A percentile compares a stretch with the other conserved stretches of the same genome.
phyloP scores from a whole-genome alignment of 2,113 vertebrate species.

The Callocephalon fimbriatum region DNA sequence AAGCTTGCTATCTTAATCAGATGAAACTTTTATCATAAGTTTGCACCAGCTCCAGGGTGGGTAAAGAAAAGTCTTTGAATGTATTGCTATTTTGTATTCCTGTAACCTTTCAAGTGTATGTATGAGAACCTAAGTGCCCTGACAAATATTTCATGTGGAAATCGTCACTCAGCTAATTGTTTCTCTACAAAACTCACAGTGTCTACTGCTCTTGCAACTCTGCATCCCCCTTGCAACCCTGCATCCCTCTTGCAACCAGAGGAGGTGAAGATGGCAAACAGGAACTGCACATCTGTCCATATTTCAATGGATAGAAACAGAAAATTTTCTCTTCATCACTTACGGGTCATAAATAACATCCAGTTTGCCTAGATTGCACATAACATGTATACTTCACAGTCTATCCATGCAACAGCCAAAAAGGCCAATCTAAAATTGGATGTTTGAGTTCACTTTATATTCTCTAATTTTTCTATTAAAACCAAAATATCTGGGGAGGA shows the following conservation, averaged over 20 bases:
- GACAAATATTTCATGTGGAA: not conserved
- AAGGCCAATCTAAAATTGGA: not conserved
- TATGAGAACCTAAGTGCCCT: not conserved
- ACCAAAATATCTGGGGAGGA: not conserved
- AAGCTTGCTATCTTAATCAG: not conserved
- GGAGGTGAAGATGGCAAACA: not conserved
- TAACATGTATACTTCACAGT: rapidly evolving
- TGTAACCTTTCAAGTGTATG: not conserved
- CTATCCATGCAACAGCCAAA: not conserved
- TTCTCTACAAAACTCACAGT: not conserved
- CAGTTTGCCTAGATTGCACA: not conserved
- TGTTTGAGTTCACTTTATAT: not conserved
- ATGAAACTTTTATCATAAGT: not conserved
- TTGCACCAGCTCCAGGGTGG: not conserved
- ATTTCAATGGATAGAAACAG: not conserved
- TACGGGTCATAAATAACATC: not conserved
- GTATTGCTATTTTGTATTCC: not conserved
- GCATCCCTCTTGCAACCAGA: not conserved
- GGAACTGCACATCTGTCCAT: not conserved
- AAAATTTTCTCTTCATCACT: not conserved
- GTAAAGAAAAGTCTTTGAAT: not conserved
- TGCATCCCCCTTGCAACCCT: not conserved
- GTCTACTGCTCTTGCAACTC: not conserved
- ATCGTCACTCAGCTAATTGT: not conserved
- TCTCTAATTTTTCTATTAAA: not conserved